phyloP scores from a whole-genome alignment of 2,797 vertebrate genomes.

The Pangasius mekongensis region DNA sequence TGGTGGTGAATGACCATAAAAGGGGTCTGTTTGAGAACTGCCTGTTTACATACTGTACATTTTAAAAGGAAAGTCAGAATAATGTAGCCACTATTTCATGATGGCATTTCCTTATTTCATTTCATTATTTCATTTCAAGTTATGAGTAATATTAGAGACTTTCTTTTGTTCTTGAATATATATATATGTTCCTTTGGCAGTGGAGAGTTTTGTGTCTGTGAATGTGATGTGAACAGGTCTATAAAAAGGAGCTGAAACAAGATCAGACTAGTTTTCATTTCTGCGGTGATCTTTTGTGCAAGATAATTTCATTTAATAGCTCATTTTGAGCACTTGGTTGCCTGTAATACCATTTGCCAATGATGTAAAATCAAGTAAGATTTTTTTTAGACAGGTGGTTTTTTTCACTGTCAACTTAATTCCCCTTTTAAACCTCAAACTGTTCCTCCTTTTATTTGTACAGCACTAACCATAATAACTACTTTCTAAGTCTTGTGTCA shows the following conservation, averaged over 20 bases:
- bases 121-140: no score
- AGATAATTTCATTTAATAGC: background rate
- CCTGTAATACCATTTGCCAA: background rate
- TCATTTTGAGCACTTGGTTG: background rate
- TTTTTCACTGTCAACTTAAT: background rate
- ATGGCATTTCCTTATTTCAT: no score
- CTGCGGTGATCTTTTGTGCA: background rate
- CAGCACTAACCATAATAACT: background rate
- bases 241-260: background rate
- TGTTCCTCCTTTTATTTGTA: background rate
- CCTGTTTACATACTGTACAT: background rate
- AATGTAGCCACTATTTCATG: background rate
- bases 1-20: conserved; percentile 56
- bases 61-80: background rate
- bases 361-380: background rate
- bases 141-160: background rate
- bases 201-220: background rate
- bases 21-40: background rate
- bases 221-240: background rate
- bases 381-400: background rate
- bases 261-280: background rate
- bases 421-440: background rate
- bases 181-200: background rate
- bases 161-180: background rate
- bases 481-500: background rate